phyloP scores from a whole-genome alignment of 2,113 vertebrate genomes.

The Pelusios castaneus region DNA sequence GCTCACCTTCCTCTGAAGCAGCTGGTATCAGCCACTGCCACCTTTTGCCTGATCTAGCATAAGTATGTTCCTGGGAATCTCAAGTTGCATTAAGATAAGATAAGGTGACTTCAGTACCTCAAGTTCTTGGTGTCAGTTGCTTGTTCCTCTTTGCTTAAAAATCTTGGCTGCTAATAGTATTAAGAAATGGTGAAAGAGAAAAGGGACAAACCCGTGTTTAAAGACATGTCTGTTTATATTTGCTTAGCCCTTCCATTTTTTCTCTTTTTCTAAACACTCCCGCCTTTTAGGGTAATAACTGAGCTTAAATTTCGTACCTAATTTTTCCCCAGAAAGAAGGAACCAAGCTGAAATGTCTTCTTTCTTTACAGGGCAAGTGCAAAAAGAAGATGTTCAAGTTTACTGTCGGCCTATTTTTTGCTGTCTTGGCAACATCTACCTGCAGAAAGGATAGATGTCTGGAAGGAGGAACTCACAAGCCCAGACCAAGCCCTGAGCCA shows the following conservation, averaged over 20 bases:
- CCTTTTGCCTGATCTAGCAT: background rate
- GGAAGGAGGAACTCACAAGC: slow-evolving; percentile 67
- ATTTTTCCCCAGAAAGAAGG: background rate
- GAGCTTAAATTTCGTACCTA: background rate
- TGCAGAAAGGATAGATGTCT: slow-evolving; percentile 60
- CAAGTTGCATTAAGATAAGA: background rate
- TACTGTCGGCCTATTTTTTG: slow-evolving; percentile 35
- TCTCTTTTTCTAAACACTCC: background rate
- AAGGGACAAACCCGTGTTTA: background rate
- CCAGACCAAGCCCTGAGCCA: slow-evolving; percentile 60
- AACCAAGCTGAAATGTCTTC: background rate
- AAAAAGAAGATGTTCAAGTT: slow-evolving; percentile 51
- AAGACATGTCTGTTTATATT: background rate
- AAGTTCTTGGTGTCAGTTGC: background rate
- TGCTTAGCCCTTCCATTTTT: background rate
- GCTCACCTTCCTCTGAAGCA: background rate
- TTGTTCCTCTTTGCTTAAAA: background rate
- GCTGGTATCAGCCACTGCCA: background rate
- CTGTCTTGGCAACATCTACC: background rate
- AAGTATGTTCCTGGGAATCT: background rate
- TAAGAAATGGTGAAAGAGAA: background rate
- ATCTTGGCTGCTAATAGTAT: background rate
- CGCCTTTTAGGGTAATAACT: background rate
- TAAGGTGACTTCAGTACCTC: too few relatives aligned
- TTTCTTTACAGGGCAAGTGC: slow-evolving; percentile 32